phyloP scores from a whole-genome alignment of 53 echinoderm and acorn worm species.

The Paelopatides confundens region DNA sequence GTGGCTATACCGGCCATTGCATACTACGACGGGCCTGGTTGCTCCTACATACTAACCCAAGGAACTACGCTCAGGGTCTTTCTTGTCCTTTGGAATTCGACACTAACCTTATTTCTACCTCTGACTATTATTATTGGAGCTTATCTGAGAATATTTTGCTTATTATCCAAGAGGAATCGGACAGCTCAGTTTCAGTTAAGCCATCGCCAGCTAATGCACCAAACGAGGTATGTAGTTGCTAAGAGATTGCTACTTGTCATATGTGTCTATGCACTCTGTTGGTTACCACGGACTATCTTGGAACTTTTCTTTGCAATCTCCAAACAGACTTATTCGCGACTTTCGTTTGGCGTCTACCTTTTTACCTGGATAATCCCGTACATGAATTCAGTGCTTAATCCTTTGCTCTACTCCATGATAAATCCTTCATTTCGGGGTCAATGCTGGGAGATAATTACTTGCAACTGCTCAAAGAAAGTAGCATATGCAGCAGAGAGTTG shows the following conservation, averaged over 20 bases:
- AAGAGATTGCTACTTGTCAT: conserved; percentile 94
- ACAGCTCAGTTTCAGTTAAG: conserved; percentile 61
- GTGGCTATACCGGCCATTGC: conserved; percentile 72
- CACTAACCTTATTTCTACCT: conserved; percentile 76
- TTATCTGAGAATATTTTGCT: conserved; percentile 81
- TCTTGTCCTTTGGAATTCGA: conserved; percentile 69
- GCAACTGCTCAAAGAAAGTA: conserved; percentile 42
- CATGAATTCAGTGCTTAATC: conserved; percentile 93
- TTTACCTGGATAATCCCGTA: conserved; percentile 86
- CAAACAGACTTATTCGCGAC: background rate
- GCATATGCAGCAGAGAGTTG: conserved; percentile 56
- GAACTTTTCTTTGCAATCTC: conserved; percentile 75
- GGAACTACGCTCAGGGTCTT: conserved; percentile 50
- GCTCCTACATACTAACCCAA: conserved; percentile 38
- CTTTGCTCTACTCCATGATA: conserved; percentile 88
- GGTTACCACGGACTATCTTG: conserved; percentile 86
- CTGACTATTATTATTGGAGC: conserved; percentile 80
- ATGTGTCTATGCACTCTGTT: conserved; percentile 80
- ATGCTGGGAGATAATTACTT: conserved; percentile 77
- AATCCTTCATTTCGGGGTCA: conserved; percentile 86
- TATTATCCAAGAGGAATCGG: conserved; percentile 70
- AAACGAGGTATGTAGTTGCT: conserved; percentile 87
- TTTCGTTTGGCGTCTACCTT: conserved; percentile 64
- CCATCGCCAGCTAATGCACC: conserved; percentile 68
- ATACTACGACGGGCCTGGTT: conserved; percentile 73